These are phyloP conservation scores for Gryllus longicercus DNA, from an alignment of 2,888 invertebrate species.

Conservation along the genomic window DNA sequence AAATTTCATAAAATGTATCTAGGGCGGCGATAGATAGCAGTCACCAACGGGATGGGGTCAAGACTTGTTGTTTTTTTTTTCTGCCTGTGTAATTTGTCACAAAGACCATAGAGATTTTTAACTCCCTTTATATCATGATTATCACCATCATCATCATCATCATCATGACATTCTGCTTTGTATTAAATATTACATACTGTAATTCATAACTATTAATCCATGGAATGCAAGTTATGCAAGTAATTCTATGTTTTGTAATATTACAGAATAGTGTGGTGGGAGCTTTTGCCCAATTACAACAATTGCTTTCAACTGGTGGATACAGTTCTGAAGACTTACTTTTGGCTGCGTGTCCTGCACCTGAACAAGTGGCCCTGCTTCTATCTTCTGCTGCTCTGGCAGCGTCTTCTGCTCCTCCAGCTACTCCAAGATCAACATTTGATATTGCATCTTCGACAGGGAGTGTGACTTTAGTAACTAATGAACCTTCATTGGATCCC, in stretches of 20 bases:
- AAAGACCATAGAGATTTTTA: background rate
- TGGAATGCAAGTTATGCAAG: background rate
- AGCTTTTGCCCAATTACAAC: constrained; percentile 79
- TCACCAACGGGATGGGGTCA: too few relatives aligned
- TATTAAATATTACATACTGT: background rate
- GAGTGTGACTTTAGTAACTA: too few relatives aligned
- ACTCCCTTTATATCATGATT: too few relatives aligned
- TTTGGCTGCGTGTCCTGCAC: constrained; percentile 85
- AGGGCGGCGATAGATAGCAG: too few relatives aligned
- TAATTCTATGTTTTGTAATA: too few relatives aligned
- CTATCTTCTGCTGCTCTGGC: constrained; percentile 53
- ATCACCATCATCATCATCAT: too few relatives aligned
- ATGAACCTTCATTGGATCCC: too few relatives aligned
- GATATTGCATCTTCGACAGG: too few relatives aligned
- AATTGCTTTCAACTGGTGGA: constrained; percentile 66
- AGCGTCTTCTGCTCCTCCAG: background rate
- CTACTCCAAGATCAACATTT: too few relatives aligned
- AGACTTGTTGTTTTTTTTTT: too few relatives aligned
- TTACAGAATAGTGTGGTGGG: constrained; percentile 82
- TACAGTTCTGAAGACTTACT: constrained; percentile 78
- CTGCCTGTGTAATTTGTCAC: background rate
- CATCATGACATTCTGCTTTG: too few relatives aligned
- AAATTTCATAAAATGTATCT: too few relatives aligned
- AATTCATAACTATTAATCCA: background rate
- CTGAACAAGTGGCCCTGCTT: constrained; percentile 88